phyloP scores from a whole-genome alignment of 2,888 invertebrate genomes.

The Hirtodrosophila cameraria region DNA sequence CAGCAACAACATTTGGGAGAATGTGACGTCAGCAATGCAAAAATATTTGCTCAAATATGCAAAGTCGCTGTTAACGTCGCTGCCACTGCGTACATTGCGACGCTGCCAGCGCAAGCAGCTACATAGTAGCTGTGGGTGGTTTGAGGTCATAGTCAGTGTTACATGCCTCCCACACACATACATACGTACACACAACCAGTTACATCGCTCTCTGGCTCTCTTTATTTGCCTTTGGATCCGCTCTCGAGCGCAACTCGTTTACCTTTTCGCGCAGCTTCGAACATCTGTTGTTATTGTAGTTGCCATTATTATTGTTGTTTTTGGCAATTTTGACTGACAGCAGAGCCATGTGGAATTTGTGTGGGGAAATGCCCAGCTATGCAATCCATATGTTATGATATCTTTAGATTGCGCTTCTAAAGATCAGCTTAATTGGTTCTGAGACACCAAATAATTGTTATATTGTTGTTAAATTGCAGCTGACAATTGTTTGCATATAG shows the following conservation, averaged over 20 bases:
- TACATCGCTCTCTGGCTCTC: constrained; percentile 44
- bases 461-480: constrained; percentile 47
- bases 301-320: constrained; percentile 53
- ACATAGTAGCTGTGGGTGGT: constrained; percentile 64
- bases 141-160: constrained; percentile 72
- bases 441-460: constrained; percentile 38
- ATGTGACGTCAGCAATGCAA: constrained; percentile 60
- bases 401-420: constrained; percentile 44
- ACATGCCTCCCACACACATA: constrained; percentile 52
- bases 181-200: constrained; percentile 28
- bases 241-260: constrained; percentile 70
- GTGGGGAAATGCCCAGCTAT: constrained; percentile 20
- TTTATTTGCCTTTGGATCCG: constrained; percentile 37
- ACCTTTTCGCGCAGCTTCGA: constrained; percentile 65
- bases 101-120: constrained; percentile 28
- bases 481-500: constrained; percentile 37
- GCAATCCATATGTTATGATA: constrained; percentile 59
- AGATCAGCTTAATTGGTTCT: constrained; percentile 47
- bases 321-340: constrained; percentile 59
- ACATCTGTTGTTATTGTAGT: constrained; percentile 70
- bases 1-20: constrained; percentile 18
- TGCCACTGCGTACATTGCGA: constrained; percentile 20
- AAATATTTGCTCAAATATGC: constrained; percentile 46
- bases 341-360: constrained; percentile 53
- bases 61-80: constrained; percentile 47